phyloP scores from a whole-genome alignment of 2,113 vertebrate species.

The Hemibagrus wyckioides region DNA sequence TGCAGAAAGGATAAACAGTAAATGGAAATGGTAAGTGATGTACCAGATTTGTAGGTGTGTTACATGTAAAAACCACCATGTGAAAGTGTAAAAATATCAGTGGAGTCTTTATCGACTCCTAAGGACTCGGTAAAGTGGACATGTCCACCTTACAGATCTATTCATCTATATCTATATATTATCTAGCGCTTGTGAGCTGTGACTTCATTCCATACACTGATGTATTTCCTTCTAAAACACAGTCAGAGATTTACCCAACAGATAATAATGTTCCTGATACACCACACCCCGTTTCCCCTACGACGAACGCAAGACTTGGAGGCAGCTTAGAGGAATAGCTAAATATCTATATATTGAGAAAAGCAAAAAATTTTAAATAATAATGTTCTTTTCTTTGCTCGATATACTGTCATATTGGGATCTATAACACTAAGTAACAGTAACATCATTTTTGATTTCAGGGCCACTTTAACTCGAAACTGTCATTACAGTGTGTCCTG shows the following conservation, averaged over 20 bases:
- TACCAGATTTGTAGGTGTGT: no score
- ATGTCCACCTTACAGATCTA: no score
- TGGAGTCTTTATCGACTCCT: no score
- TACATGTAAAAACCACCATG: no score
- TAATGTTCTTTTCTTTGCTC: no score
- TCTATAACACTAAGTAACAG: background rate
- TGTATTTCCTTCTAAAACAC: background rate
- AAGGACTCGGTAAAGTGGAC: no score
- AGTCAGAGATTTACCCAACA: background rate
- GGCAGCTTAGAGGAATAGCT: background rate
- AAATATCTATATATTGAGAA: background rate
- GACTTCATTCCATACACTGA: background rate
- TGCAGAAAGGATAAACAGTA: no score
- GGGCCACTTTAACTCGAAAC: background rate
- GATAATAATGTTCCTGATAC: background rate
- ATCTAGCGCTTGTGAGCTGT: background rate
- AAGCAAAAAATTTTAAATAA: background rate
- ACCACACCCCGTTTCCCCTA: background rate
- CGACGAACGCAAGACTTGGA: background rate
- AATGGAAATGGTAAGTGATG: no score
- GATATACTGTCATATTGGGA: background rate
- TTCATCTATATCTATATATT: background rate
- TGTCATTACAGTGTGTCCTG: background rate
- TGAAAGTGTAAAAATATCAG: no score
- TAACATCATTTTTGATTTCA: background rate